A percentile compares a stretch with the other conserved stretches of the same genome.
phyloP scores from a whole-genome alignment of 2,888 invertebrate species.

The Drosophila ustulata region DNA sequence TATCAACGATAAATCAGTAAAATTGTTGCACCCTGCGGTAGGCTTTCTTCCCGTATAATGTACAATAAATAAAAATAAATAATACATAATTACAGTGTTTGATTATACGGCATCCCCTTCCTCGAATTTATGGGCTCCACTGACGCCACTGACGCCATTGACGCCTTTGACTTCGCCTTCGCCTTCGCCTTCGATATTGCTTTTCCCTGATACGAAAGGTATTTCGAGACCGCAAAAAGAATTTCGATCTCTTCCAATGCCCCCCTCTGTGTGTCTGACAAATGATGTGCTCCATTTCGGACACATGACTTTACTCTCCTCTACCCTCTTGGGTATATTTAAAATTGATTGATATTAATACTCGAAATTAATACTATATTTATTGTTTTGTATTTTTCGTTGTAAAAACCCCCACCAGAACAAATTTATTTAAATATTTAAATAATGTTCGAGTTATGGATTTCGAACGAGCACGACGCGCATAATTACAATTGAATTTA shows the following conservation, averaged over 20 bases:
- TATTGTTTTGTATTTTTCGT: slow-evolving; percentile 16
- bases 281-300: slow-evolving; percentile 58
- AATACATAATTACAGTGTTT: slow-evolving; percentile 78
- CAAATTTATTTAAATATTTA: slow-evolving; percentile 18
- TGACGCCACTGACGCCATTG: slow-evolving; percentile 68
- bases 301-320: slow-evolving; percentile 29
- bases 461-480: no score
- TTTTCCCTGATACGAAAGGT: slow-evolving; percentile 8
- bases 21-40: slow-evolving; percentile 36
- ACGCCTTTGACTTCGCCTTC: slow-evolving; percentile 6
- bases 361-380: slow-evolving; percentile 59
- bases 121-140: slow-evolving; percentile 49
- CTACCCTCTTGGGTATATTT: slow-evolving; percentile 27
- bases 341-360: slow-evolving; percentile 66
- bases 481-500: no score
- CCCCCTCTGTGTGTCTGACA: slow-evolving; percentile 56
- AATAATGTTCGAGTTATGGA: no score
- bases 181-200: not conserved
- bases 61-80: slow-evolving; percentile 79
- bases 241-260: slow-evolving; percentile 24
- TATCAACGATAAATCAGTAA: slow-evolving; percentile 78
- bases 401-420: slow-evolving; percentile 15
- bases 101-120: slow-evolving; percentile 45
- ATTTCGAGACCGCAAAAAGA: slow-evolving; percentile 32
- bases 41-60: slow-evolving; percentile 50